Conservation (phyloP, 2,113 vertebrate genomes). For the Aramus guarauna region DNA sequence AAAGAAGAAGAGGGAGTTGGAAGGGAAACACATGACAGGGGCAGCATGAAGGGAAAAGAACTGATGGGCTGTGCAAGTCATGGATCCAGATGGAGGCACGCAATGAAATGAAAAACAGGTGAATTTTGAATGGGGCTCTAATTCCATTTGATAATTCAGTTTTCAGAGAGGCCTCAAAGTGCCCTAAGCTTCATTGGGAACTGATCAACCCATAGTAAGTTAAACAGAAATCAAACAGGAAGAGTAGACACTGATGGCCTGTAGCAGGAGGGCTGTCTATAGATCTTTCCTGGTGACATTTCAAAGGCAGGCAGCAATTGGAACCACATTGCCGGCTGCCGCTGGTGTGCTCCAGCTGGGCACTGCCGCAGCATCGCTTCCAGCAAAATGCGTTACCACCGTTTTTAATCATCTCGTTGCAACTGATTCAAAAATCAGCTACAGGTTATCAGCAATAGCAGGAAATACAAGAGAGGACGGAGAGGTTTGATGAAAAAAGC, state of each 20-base stretch:
- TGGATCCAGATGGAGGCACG: background rate
- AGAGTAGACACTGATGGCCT: background rate
- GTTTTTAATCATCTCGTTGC: background rate
- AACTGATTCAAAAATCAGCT: background rate
- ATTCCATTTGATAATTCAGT: background rate
- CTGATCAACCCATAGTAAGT: background rate
- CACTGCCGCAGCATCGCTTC: background rate
- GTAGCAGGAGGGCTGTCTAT: background rate
- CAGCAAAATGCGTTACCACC: background rate
- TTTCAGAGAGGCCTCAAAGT: background rate
- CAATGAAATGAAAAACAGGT: constrained; percentile 23
- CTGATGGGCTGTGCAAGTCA: background rate
- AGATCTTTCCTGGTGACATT: constrained; percentile 14
- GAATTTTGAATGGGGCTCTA: background rate
- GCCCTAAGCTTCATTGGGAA: background rate
- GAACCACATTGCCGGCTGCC: constrained; percentile 1
- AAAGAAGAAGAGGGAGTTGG: background rate
- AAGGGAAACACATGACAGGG: background rate
- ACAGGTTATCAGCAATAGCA: background rate
- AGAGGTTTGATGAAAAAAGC: background rate
- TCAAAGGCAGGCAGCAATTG: constrained; percentile 2
- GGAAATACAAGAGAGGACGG: background rate
- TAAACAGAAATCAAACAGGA: background rate
- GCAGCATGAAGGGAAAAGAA: background rate
- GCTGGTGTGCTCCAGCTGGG: background rate